phyloP scores from a whole-genome alignment of 2,113 vertebrate genomes.

The Pycnonotus jocosus region DNA sequence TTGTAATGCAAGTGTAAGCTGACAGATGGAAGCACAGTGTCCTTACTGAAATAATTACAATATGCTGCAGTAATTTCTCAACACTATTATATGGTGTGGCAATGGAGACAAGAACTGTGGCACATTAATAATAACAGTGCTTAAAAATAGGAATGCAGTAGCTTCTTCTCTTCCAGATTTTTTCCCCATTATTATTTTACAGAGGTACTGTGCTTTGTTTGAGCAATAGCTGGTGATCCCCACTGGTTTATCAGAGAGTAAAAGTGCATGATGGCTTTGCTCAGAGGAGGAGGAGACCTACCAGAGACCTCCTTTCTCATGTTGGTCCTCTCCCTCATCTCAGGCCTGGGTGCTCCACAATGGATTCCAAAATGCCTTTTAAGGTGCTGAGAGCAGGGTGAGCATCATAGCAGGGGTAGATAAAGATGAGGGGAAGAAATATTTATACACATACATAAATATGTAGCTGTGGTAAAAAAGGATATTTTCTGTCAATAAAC shows the following conservation, averaged over 20 bases:
- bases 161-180: neutral
- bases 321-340: neutral
- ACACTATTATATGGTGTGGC: neutral
- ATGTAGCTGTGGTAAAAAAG: neutral
- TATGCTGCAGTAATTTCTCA: neutral
- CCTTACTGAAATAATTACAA: slow-evolving; percentile 11
- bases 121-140: neutral
- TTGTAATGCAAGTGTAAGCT: neutral
- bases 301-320: neutral
- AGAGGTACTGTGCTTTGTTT: neutral
- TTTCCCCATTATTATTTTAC: neutral
- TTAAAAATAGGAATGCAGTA: neutral
- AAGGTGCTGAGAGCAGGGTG: neutral
- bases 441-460: too few species aligned
- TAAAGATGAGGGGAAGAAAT: neutral
- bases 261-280: neutral
- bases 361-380: neutral
- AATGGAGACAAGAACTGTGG: neutral
- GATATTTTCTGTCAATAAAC: neutral
- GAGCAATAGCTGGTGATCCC: neutral
- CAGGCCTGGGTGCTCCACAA: accelerated
- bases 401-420: neutral
- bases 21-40: neutral
- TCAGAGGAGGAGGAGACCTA: neutral
- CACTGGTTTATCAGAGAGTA: neutral